Evolutionary conservation across 2,888 invertebrate species (phyloP).

Genomic region (Amphipoea lucens): DNA sequence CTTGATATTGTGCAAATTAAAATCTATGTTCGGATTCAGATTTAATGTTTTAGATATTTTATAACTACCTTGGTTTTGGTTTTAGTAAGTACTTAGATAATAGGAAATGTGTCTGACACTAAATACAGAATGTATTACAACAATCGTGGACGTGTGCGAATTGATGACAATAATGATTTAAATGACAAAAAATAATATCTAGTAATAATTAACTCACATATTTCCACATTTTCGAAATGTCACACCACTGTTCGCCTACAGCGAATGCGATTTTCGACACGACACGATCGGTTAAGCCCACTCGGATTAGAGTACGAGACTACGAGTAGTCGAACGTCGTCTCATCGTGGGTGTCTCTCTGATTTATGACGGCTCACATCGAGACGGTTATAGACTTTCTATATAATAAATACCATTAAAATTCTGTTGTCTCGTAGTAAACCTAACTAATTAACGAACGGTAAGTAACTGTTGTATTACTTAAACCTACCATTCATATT

Average conservation of each 20-base stretch:
- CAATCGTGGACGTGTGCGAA: not conserved
- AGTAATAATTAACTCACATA: not conserved
- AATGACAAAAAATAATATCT: not conserved
- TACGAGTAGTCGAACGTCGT: conserved; percentile 69
- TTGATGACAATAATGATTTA: not conserved
- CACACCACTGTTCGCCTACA: conserved; percentile 44
- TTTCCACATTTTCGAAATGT: conserved; percentile 29
- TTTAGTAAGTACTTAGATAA: not conserved
- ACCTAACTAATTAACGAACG: conserved; percentile 60
- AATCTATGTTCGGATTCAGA: conserved; percentile 5
- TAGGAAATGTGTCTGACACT: not conserved
- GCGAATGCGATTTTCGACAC: conserved; percentile 71
- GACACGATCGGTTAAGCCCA: conserved; percentile 78
- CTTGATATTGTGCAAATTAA: conserved; percentile 50
- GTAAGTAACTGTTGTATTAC: conserved; percentile 34
- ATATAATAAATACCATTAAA: conserved; percentile 74
- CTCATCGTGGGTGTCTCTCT: conserved; percentile 86
- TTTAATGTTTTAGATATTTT: not conserved
- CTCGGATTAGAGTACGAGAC: conserved; percentile 71
- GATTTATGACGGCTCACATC: conserved; percentile 80
- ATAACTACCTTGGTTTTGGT: not conserved
- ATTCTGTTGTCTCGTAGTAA: conserved; percentile 55
- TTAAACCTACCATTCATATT: conserved; percentile 21
- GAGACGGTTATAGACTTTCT: conserved; percentile 76
- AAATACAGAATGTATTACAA: not conserved